phyloP scores from a whole-genome alignment of 2,888 invertebrate species.

The Crepidodera aurea region DNA sequence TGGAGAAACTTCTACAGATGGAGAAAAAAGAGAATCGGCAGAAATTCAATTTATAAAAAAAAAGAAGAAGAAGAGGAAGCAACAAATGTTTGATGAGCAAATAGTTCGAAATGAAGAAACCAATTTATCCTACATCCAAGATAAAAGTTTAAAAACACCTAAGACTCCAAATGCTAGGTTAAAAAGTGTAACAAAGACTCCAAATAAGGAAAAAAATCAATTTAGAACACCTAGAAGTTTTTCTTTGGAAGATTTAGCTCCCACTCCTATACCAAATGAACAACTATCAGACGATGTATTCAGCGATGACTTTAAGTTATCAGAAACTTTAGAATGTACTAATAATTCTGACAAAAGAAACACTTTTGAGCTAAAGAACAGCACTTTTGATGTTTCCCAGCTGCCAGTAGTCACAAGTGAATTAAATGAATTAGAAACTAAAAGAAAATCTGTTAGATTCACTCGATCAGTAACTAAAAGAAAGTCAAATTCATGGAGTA shows the following conservation, averaged over 20 bases:
- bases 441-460: not conserved
- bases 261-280: not conserved
- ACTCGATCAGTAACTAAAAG: not conserved
- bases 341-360: not conserved
- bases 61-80: not conserved
- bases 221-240: not conserved
- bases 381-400: not conserved
- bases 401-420: not conserved
- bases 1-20: not conserved
- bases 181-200: not conserved
- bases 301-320: not conserved
- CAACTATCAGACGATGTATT: constrained; percentile 6
- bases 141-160: not conserved
- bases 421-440: not conserved
- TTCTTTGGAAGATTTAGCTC: not conserved
- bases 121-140: not conserved
- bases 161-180: too few species aligned
- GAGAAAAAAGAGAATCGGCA: not conserved
- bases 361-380: not conserved
- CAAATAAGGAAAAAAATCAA: not conserved
- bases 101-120: not conserved
- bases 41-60: constrained; percentile 9
- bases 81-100: not conserved
- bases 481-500: not conserved
- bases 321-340: not conserved